Evolutionary conservation across 2,888 invertebrate species (phyloP).

Genomic region (Habroteleia sp.): DNA sequence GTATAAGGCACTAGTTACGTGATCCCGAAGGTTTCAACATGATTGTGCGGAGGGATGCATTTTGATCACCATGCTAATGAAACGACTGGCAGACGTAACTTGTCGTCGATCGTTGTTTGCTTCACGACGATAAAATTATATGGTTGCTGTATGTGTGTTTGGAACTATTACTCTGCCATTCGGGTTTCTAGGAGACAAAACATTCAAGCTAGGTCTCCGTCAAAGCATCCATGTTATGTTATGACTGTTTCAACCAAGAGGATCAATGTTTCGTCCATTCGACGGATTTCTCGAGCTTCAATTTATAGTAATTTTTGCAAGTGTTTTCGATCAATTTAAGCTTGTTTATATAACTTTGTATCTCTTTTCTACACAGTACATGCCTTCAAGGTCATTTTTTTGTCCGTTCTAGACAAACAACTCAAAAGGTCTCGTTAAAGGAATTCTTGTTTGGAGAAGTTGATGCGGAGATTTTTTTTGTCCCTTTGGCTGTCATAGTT

Average conservation of each 20-base stretch:
- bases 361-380: neutral
- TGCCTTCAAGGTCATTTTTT: conserved; percentile 15
- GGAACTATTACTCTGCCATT: neutral
- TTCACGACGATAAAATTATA: conserved; percentile 15
- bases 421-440: conserved; percentile 41
- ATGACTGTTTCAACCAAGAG: neutral
- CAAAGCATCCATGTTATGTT: conserved; percentile 11
- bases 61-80: conserved; percentile 23
- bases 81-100: conserved; percentile 6
- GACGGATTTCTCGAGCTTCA: neutral
- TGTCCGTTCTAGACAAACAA: conserved; percentile 40
- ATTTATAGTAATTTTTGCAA: neutral
- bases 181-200: neutral
- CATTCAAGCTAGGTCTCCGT: conserved; percentile 11
- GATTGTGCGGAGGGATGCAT: conserved; percentile 16
- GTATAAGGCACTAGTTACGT: conserved; percentile 13
- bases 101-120: neutral
- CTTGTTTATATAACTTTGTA: conserved; percentile 12
- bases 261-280: neutral
- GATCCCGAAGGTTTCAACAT: conserved; percentile 6
- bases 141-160: neutral
- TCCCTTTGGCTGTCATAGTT: conserved; percentile 32
- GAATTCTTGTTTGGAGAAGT: conserved; percentile 47
- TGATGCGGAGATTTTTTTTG: conserved; percentile 15
- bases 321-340: neutral